Evolutionary conservation across 2,113 vertebrate genomes (phyloP), one percentile per base, ranked within the genome.

Genomic region (Pantherophis guttatus): DNA sequence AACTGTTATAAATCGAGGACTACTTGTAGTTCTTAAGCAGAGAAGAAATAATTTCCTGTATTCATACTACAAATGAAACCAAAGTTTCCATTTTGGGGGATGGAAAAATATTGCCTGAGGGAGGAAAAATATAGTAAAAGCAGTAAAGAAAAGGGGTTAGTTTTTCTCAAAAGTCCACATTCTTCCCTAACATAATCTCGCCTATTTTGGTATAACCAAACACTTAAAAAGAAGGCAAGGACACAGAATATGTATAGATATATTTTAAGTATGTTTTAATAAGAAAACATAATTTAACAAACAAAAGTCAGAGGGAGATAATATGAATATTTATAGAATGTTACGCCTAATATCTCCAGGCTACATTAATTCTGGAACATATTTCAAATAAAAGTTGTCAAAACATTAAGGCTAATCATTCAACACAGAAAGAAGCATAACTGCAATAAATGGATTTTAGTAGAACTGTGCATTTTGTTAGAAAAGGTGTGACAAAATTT

Each of bases 311-410:
- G 52, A 48, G 57, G 87, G 62, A 88, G 91, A 93, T 94, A 93
- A 57, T 12, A 29, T 13, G 23, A 65, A 92, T 81, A 94, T 62
- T 92, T 62, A 85, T 75, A 95, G 88, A 94, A 95, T 93, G 95
- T 93, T 90, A 92, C 95, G 65, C 95, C 96, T 97, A 96, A 93
- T 96, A 91, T 94, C 94, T 95, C 96, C 86, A 97, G 95, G 96
- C 86, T 96, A 90, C 94, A 85, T 93, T 97, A 95, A 93, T 62
- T 39, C 57, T 98, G 94, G 92, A 95, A 93, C 88, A 96, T 96
- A 97, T 95, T 95, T 97, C 97, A 97, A 97, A 95, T 95, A 97
- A 97, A 98, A 98, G 97, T 97, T 96, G 96, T 94, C 88, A 97
- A 97, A 98, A 90, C 59, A 93, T 53, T 62, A 81, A 93, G 89